A percentile compares a stretch with the other conserved stretches of the same genome.
These are phyloP conservation scores for Falcunculus frontatus DNA, from an alignment of 2,113 vertebrate genomes.

Conservation along the genomic window DNA sequence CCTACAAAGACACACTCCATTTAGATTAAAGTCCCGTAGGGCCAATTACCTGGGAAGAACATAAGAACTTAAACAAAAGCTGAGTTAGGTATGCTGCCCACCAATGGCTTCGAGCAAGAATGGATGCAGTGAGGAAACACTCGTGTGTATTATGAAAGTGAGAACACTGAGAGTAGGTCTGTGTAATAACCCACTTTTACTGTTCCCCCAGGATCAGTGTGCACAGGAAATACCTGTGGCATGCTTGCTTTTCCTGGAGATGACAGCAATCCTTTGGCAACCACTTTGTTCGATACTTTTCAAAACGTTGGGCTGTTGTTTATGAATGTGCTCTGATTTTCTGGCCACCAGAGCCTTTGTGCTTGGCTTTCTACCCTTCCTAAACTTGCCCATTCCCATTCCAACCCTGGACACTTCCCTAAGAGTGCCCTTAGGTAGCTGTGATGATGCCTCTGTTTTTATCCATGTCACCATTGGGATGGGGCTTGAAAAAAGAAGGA, in stretches of 20 bases:
- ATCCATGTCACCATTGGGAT: background rate
- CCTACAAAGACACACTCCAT: constrained; percentile 60
- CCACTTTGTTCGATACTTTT: background rate
- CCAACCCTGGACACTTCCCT: background rate
- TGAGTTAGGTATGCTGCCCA: constrained; percentile 49
- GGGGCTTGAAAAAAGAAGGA: background rate
- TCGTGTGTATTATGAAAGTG: constrained; percentile 32
- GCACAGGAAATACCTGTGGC: constrained; percentile 61
- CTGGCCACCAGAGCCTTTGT: background rate
- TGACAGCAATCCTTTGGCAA: constrained; percentile 53
- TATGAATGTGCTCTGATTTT: background rate
- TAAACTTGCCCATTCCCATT: background rate
- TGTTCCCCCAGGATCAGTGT: constrained; percentile 23
- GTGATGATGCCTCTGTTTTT: background rate
- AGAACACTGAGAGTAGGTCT: constrained; percentile 42
- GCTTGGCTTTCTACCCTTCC: background rate
- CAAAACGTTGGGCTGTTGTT: background rate
- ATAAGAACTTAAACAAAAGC: constrained; percentile 54
- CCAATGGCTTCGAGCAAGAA: constrained; percentile 25
- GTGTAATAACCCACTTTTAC: constrained; percentile 46
- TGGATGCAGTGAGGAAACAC: constrained; percentile 39
- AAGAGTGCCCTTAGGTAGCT: background rate
- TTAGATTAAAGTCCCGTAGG: constrained; percentile 45
- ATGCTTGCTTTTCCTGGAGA: constrained; percentile 61
- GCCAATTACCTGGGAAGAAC: constrained; percentile 55